Evolutionary conservation across 2,888 invertebrate species (phyloP).

Genomic region (Brachyptera risi): DNA sequence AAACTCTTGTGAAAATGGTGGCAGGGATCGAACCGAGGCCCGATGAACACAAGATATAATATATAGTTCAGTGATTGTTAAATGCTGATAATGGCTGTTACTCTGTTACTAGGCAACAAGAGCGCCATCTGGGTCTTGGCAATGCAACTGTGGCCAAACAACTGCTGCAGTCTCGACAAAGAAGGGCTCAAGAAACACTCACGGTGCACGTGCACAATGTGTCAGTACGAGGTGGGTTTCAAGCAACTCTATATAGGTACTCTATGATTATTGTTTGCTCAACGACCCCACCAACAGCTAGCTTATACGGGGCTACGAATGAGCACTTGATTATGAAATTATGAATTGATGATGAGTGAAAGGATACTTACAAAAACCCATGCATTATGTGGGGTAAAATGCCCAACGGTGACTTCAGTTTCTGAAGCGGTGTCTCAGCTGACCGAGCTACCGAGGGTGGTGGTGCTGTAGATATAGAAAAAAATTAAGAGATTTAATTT

Average conservation of each 20-base stretch:
- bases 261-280: constrained; percentile 56
- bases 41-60: too few relatives aligned
- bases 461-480: constrained; percentile 66
- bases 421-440: too few relatives aligned
- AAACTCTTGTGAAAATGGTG: too few relatives aligned
- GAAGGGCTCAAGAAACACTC: constrained; percentile 31
- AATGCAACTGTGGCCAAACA: constrained; percentile 49
- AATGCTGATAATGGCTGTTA: too few relatives aligned
- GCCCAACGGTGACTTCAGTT: too few relatives aligned
- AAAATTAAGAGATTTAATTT: too few relatives aligned
- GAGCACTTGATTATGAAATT: constrained; percentile 78
- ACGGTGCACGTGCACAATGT: constrained; percentile 38
- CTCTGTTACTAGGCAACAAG: constrained; percentile 69
- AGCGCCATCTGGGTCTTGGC: constrained; percentile 70
- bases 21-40: too few relatives aligned
- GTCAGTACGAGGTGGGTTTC: constrained; percentile 36
- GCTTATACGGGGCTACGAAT: constrained; percentile 74
- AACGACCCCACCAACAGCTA: constrained; percentile 75
- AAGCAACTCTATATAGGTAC: constrained; percentile 35
- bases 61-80: too few relatives aligned
- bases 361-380: too few relatives aligned
- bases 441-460: too few relatives aligned
- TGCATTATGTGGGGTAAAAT: too few relatives aligned
- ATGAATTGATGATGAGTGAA: too few relatives aligned
- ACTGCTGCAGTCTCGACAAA: constrained; percentile 19